These are phyloP conservation scores for Lucilia cuprina DNA, from an alignment of 1,140 invertebrate species.

Conservation along the genomic window DNA sequence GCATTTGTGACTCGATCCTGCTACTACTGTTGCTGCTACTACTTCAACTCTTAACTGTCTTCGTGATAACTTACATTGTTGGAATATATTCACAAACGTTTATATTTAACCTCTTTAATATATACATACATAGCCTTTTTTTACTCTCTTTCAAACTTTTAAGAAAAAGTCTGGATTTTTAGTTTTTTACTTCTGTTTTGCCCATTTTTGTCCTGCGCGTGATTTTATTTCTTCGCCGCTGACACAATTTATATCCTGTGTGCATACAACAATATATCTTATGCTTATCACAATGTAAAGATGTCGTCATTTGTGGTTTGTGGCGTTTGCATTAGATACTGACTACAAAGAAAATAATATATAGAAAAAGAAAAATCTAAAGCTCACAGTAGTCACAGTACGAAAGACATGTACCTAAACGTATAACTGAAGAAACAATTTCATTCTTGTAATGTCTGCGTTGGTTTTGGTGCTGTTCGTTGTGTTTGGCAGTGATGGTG, in stretches of 20 bases:
- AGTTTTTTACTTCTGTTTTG: not conserved
- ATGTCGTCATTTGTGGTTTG: slow-evolving; percentile 37
- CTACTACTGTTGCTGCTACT: not conserved
- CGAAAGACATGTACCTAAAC: not conserved
- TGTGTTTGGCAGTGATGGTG: not conserved
- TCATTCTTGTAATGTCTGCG: not conserved
- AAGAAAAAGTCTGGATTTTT: not conserved
- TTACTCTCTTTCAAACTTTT: not conserved
- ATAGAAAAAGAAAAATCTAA: not conserved
- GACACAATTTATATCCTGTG: slow-evolving; percentile 62
- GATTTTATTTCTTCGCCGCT: slow-evolving; percentile 62
- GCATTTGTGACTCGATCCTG: not conserved
- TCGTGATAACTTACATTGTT: not conserved
- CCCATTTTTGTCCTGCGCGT: slow-evolving; percentile 31
- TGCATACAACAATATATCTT: slow-evolving; percentile 55
- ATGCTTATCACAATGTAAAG: slow-evolving; percentile 53
- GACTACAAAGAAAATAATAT: not conserved
- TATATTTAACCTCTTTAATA: not conserved
- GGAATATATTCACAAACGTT: not conserved
- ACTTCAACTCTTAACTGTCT: not conserved
- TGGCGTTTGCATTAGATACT: slow-evolving; percentile 23
- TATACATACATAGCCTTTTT: not conserved
- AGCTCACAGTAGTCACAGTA: not conserved
- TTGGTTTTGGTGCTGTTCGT: not conserved
- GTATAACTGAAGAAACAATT: not conserved